These are phyloP conservation scores for Exocentrus adspersus DNA, from an alignment of 2,888 invertebrate species.

Conservation along the genomic window DNA sequence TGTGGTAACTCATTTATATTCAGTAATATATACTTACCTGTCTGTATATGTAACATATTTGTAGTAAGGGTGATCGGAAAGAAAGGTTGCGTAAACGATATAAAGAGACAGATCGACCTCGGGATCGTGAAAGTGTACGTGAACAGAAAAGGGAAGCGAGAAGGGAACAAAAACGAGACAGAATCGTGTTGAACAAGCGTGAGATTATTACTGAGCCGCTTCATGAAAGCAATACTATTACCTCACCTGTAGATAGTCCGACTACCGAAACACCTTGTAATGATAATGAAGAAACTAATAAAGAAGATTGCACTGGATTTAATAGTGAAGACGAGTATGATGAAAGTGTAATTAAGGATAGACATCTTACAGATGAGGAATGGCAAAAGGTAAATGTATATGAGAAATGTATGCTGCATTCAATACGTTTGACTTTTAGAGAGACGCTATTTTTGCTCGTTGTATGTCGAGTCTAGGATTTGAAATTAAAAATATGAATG, in stretches of 20 bases:
- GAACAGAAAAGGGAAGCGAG: conserved; percentile 58
- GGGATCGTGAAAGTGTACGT: conserved; percentile 56
- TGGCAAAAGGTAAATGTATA: conserved; percentile 57
- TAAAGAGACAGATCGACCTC: conserved; percentile 56
- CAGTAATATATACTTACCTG: too few species aligned
- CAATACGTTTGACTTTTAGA: conserved; percentile 45
- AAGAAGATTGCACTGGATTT: conserved; percentile 62
- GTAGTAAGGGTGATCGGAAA: conserved; percentile 55
- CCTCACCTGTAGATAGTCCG: conserved; percentile 47
- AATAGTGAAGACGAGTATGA: conserved; percentile 64
- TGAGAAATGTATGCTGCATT: background rate
- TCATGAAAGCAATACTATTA: conserved; percentile 48
- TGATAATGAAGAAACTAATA: conserved; percentile 52
- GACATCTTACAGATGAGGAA: conserved; percentile 60
- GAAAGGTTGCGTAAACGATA: conserved; percentile 59
- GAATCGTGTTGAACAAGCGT: conserved; percentile 53
- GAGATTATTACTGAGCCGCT: conserved; percentile 55
- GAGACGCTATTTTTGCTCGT: conserved; percentile 59
- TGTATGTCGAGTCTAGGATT: conserved; percentile 77
- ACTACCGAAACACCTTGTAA: conserved; percentile 52
- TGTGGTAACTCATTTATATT: too few species aligned
- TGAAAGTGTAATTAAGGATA: conserved; percentile 49
- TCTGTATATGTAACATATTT: background rate
- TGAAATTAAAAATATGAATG: conserved; percentile 82
- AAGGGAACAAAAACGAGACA: conserved; percentile 54